A percentile compares a stretch with the other conserved stretches of the same genome.
Conservation (phyloP, 1,140 invertebrate species). For the Drosophila cardini region DNA sequence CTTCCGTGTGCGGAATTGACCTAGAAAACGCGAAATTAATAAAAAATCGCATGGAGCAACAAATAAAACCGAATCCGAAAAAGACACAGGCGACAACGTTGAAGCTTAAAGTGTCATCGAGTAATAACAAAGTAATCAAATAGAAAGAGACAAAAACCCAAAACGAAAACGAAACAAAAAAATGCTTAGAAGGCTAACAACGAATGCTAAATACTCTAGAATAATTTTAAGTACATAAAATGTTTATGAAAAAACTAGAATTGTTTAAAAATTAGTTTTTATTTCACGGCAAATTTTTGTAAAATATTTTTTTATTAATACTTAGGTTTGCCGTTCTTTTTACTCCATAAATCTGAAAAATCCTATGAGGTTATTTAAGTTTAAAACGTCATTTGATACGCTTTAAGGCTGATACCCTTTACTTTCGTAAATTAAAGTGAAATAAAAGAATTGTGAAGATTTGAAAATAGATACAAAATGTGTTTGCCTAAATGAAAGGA, state of each 20-base stretch:
- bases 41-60: conserved; percentile 53
- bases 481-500: conserved; percentile 23
- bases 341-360: no score
- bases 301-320: no score
- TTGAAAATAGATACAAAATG: conserved; percentile 42
- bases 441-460: conserved; percentile 39
- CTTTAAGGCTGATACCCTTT: conserved; percentile 20
- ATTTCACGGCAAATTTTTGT: no score
- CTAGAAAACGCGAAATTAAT: conserved; percentile 74
- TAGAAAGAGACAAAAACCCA: conserved; percentile 15
- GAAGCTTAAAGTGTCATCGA: conserved; percentile 49
- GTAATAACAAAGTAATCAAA: conserved; percentile 52
- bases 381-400: neutral
- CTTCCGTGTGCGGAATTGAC: conserved; percentile 76
- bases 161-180: conserved; percentile 5
- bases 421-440: conserved; percentile 46
- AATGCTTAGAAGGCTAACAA: neutral
- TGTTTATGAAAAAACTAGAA: no score
- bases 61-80: conserved; percentile 40
- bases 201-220: conserved; percentile 30
- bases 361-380: no score
- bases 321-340: no score
- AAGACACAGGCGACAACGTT: conserved; percentile 32
- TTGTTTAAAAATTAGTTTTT: no score
- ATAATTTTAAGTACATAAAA: no score